Evolutionary conservation across 2,797 vertebrate genomes (phyloP), one percentile per base, ranked within the genome.

Genomic region (Pogoniulus pusillus): DNA sequence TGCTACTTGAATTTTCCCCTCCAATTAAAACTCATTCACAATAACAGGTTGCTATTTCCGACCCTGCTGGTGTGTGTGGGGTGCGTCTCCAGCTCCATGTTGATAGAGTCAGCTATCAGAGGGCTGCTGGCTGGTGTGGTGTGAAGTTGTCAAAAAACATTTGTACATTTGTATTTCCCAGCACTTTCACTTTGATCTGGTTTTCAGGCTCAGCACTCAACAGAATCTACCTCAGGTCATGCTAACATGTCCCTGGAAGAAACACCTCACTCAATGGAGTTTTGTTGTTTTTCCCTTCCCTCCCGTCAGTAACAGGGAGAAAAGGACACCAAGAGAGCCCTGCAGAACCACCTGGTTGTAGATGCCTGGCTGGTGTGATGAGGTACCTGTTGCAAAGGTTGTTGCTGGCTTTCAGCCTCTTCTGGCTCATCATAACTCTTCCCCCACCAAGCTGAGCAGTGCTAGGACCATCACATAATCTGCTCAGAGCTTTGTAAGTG

Each of bases 121-220:
- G 85, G 79, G 45, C 55, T 60, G 77, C 64, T 93, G 76, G 64
- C 81, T 96, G 89, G 74, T 93, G 90, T 20, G n/a, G 87, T n/a
- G 54, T 66, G 85, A 95, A 82, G 34, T 37, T 93, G 89, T 90
- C 96, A 93, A 82, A 86, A 96, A 64, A 16, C 92, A 83, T 82
- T 74, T 10, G 5, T 72, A 82, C 92, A 63, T 75, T 92, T 83
- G 73, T 90, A 69, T 95, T 97, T 96, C 94, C 83, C 89, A 77
- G 8, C 64, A 82, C 88, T 95, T 55, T 74, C 45, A 60, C 96
- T 96, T 96, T 96, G 95, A 97, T 95, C 96, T 96, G 91, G 77
- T 90, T 86, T 94, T 84, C 0, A 2, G 90, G 83, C 95, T 95
- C 2, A 3, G 85, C 90, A 82, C 63, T 91, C 90, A 89, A 70